These are phyloP conservation scores for Thinocorus orbignyianus DNA, from an alignment of 2,113 vertebrate genomes.

Conservation along the genomic window DNA sequence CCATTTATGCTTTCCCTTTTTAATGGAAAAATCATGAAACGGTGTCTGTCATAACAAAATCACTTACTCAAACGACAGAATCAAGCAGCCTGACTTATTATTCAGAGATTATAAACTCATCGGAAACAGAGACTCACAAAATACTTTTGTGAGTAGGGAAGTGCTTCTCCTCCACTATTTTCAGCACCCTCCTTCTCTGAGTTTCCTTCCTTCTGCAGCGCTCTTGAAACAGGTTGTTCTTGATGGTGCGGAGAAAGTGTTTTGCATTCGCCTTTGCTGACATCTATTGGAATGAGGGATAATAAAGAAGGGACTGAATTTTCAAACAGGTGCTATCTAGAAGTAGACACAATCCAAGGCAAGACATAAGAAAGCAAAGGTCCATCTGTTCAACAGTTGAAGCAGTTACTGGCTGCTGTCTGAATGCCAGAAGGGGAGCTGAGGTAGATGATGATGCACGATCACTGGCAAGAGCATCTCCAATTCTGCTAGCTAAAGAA, in stretches of 20 bases:
- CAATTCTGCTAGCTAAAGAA: background rate
- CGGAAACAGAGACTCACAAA: conserved; percentile 1
- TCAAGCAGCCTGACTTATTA: background rate
- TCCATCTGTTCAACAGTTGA: background rate
- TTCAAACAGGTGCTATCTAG: background rate
- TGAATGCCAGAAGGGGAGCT: background rate
- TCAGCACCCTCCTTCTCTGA: conserved; percentile 38
- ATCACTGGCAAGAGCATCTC: background rate
- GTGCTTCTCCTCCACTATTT: background rate
- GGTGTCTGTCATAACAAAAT: background rate
- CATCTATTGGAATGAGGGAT: conserved; percentile 63
- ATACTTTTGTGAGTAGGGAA: background rate
- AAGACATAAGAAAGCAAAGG: background rate
- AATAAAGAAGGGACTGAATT: background rate
- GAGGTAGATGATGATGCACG: background rate
- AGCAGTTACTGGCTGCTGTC: background rate
- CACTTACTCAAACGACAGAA: background rate
- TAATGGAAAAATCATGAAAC: background rate
- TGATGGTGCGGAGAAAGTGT: conserved; percentile 69
- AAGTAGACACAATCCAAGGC: background rate
- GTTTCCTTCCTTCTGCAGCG: conserved; percentile 58
- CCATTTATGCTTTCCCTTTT: background rate
- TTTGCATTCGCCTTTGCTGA: conserved; percentile 79
- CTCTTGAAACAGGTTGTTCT: conserved; percentile 67
- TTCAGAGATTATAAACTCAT: background rate